Percentiles rank a stretch among this genome's conserved stretches.
Conservation (phyloP, 2,888 invertebrate genomes). For the Choristoneura rosaceana region DNA sequence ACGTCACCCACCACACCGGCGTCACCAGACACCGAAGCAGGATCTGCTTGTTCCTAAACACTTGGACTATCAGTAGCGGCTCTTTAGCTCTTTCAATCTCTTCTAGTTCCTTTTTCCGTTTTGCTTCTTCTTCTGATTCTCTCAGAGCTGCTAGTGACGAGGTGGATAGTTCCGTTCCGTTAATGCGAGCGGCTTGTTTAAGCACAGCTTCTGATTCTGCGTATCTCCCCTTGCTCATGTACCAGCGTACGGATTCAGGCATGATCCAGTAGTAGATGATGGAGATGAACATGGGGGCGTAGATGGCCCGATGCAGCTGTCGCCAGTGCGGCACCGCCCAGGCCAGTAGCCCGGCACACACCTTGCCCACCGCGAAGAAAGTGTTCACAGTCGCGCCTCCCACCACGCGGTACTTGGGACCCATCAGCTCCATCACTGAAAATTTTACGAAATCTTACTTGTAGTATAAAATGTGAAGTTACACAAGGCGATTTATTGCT, state of each 20-base stretch:
- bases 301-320: slow-evolving; percentile 86
- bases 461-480: too few relatives aligned
- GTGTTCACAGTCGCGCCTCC: slow-evolving; percentile 88
- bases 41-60: slow-evolving; percentile 63
- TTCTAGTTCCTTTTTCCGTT: slow-evolving; percentile 50
- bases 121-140: slow-evolving; percentile 56
- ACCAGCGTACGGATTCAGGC: slow-evolving; percentile 91
- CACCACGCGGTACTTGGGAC: slow-evolving; percentile 88
- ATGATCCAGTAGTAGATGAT: slow-evolving; percentile 88
- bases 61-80: slow-evolving; percentile 65
- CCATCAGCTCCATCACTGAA: slow-evolving; percentile 90
- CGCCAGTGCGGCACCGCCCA: slow-evolving; percentile 90
- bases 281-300: slow-evolving; percentile 88
- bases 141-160: slow-evolving; percentile 60
- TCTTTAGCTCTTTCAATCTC: slow-evolving; percentile 51
- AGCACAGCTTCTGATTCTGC: slow-evolving; percentile 88
- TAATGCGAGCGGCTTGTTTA: slow-evolving; percentile 86
- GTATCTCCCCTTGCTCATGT: slow-evolving; percentile 88
- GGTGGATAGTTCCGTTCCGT: slow-evolving; percentile 71
- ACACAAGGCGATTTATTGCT: too few relatives aligned
- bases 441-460: not conserved
- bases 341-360: slow-evolving; percentile 87
- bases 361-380: slow-evolving; percentile 89
- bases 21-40: slow-evolving; percentile 60
- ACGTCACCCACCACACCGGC: slow-evolving; percentile 87